Evolutionary conservation across 1,140 invertebrate genomes (phyloP).

Genomic region (Heliconius congener): DNA sequence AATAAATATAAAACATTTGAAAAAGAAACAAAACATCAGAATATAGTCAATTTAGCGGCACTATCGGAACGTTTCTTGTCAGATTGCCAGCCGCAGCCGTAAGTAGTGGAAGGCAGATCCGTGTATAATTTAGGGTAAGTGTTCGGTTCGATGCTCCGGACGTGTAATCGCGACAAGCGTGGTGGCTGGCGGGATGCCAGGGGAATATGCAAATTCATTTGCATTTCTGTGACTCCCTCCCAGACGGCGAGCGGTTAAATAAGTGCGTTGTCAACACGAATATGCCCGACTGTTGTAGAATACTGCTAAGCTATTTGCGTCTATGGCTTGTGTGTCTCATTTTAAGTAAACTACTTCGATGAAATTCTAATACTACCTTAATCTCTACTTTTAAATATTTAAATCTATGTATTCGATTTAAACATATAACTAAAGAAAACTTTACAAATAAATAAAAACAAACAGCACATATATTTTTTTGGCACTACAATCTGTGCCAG

Average conservation of each 20-base stretch:
- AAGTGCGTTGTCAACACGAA: conserved; percentile 58
- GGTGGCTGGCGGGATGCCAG: conserved; percentile 54
- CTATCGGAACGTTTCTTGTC: conserved; percentile 34
- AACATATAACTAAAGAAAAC: too few relatives aligned
- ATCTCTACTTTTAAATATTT: neutral
- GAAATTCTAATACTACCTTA: neutral
- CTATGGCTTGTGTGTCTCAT: neutral
- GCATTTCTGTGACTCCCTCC: conserved; percentile 50
- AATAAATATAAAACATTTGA: neutral
- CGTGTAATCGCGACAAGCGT: conserved; percentile 41
- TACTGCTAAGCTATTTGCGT: conserved; percentile 24
- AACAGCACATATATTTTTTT: conserved; percentile 8
- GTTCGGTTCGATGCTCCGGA: conserved; percentile 45
- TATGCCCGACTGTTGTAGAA: conserved; percentile 35
- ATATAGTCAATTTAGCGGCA: conserved; percentile 21
- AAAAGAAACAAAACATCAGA: neutral
- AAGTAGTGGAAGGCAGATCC: conserved; percentile 23
- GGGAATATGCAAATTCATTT: conserved; percentile 68
- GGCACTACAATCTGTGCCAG: conserved; percentile 11
- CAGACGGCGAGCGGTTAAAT: conserved; percentile 48
- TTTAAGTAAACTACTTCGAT: neutral
- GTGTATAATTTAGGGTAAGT: conserved; percentile 37
- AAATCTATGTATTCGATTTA: too few relatives aligned
- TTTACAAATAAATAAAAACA: neutral
- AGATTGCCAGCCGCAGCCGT: conserved; percentile 24